These are phyloP conservation scores for Ochropleura leucogaster DNA, from an alignment of 2,888 invertebrate genomes.

Conservation along the genomic window DNA sequence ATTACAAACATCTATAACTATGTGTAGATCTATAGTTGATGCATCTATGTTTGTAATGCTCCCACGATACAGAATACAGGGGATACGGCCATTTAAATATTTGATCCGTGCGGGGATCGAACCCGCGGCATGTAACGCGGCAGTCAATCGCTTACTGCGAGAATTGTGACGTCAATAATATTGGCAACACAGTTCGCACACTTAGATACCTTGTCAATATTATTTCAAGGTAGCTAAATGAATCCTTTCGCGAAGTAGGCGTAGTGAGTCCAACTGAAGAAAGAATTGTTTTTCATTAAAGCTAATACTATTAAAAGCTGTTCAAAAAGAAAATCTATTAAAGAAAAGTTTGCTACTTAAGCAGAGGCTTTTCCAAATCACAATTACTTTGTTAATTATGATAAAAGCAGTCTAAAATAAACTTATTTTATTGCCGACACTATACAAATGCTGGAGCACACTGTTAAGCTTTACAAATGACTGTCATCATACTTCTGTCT, in stretches of 20 bases:
- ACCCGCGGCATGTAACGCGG: no score
- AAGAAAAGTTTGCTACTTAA: conserved; percentile 20
- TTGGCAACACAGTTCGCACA: no score
- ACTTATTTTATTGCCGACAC: conserved; percentile 16
- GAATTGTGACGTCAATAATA: no score
- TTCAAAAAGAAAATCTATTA: conserved; percentile 31
- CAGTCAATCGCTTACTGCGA: no score
- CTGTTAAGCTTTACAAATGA: conserved; percentile 61
- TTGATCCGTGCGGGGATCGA: no score
- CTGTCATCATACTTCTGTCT: conserved; percentile 62
- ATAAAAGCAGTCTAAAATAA: conserved; percentile 42
- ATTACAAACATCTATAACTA: no score
- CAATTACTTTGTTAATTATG: conserved; percentile 29
- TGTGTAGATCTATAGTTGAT: no score
- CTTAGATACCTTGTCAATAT: no score
- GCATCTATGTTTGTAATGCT: no score
- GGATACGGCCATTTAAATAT: no score
- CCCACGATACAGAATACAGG: no score
- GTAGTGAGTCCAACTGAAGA: conserved; percentile 9
- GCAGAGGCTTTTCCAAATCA: conserved; percentile 19
- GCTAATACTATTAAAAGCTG: conserved; percentile 32
- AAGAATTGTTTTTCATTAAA: conserved; percentile 38
- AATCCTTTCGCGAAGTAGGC: neutral
- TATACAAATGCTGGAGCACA: conserved; percentile 49
- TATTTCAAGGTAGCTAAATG: neutral